Evolutionary conservation across 1,140 invertebrate species (phyloP).

Genomic region (Scaptodrosophila lebanonensis): DNA sequence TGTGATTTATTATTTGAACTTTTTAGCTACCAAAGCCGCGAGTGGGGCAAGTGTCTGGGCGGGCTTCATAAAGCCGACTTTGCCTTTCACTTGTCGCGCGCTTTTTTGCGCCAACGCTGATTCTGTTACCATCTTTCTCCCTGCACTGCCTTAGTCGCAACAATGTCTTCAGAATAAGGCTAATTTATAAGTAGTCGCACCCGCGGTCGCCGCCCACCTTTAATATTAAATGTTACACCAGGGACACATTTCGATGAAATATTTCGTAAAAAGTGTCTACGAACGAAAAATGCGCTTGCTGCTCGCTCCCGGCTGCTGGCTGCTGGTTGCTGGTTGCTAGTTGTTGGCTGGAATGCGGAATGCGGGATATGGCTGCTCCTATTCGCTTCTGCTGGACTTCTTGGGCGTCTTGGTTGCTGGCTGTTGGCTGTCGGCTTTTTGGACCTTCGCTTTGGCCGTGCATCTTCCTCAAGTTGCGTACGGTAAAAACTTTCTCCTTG

Average conservation of each 20-base stretch:
- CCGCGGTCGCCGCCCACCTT: constrained; percentile 54
- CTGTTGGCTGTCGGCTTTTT: not conserved
- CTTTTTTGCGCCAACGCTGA: constrained; percentile 5
- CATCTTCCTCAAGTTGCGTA: constrained; percentile 56
- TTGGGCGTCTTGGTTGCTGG: not conserved
- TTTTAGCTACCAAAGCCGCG: too few species aligned
- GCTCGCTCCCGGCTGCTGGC: not conserved
- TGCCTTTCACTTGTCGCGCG: constrained; percentile 41
- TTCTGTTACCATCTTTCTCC: constrained; percentile 66
- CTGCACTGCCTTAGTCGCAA: constrained; percentile 62
- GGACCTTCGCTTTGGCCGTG: constrained; percentile 39
- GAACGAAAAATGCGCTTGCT: constrained; percentile 56
- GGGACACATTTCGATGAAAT: constrained; percentile 78
- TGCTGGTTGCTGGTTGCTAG: constrained; percentile 1
- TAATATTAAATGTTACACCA: constrained; percentile 77
- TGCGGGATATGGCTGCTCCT: constrained; percentile 17
- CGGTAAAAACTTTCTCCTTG: constrained; percentile 67
- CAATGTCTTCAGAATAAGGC: constrained; percentile 76
- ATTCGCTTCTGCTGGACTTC: constrained; percentile 17
- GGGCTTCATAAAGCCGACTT: constrained; percentile 55
- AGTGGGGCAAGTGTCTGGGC: constrained; percentile 8
- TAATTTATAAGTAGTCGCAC: constrained; percentile 68
- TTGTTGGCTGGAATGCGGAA: constrained; percentile 6
- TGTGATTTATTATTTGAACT: constrained; percentile 73
- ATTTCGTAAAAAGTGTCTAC: constrained; percentile 77